Conservation (phyloP, 1,140 invertebrate species). For the Drosophila tani region DNA sequence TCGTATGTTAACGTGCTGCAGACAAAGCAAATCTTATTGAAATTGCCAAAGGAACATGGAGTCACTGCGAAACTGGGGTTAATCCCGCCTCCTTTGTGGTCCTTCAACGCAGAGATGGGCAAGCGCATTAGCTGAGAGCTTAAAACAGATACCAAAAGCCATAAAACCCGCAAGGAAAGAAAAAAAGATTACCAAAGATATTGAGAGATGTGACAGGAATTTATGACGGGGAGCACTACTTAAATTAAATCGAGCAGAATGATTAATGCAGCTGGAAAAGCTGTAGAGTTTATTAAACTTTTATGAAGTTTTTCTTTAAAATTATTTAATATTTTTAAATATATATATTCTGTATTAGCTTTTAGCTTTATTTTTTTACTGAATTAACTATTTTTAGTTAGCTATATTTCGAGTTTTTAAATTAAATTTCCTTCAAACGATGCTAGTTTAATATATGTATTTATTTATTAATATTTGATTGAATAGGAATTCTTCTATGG, state of each 20-base stretch:
- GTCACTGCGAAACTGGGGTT: neutral
- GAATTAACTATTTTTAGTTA: neutral
- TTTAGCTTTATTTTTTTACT: neutral
- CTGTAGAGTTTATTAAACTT: neutral
- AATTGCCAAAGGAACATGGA: conserved; percentile 12
- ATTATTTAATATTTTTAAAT: neutral
- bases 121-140: conserved; percentile 18
- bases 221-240: neutral
- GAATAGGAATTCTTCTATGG: neutral
- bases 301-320: neutral
- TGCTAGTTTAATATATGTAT: neutral
- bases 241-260: conserved; percentile 6
- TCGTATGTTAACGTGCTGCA: conserved; percentile 33
- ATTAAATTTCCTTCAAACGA: neutral
- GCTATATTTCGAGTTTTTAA: neutral
- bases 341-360: too few relatives aligned
- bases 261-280: neutral
- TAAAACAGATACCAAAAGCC: conserved; percentile 15
- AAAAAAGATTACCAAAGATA: conserved; percentile 9
- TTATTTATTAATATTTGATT: neutral
- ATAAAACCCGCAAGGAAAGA: conserved; percentile 1
- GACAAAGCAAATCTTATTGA: conserved; percentile 57
- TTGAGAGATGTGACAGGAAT: conserved; percentile 20
- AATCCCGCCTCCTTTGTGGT: conserved; percentile 24
- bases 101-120: conserved; percentile 12